Base-by-base conservation (phyloP, 1,140 invertebrate species). In the Brachionus koreanus region DNA sequence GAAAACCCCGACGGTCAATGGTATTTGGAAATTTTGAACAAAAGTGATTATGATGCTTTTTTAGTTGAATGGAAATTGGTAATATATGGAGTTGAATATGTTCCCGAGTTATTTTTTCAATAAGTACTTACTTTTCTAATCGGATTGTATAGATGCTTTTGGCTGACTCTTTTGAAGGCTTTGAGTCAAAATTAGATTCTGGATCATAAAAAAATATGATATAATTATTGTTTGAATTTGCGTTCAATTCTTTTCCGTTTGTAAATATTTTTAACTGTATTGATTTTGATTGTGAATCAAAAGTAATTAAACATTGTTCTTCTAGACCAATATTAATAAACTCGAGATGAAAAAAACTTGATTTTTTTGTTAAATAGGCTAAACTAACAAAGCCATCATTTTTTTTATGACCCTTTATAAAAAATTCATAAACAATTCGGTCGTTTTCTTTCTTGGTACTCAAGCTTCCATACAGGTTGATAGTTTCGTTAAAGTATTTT, bases 1-100 rank as follows among this genome's bases (percentile, higher is more conserved):
- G 95, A 97, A 88, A 87, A 91, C 84, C 91, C 93, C 3, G 85
- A 86, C 23, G 94, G 94, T 3, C 85, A 88, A 19, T 95, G 94
- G 94, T 90, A 84, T 1, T 85, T 94, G 63, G 94, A 96, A 89
- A 93, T 97, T 19, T 39, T 57, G n/a, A 57, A 77, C 33, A 57
- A 57, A n/a, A 43, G 52, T 37, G 37, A 43, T 46, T 25, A 25
- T 33, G 75, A 77, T 77, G 46, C 52, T 16, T 57, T 16, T 61
- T 42, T 61, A 7, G 16, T 5, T 19, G 52, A 77, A 57, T 61
- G 75, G 52, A 77, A 61, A 29, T 61, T 57, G 13, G 52, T 42
- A n/a, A 16, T 77, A 4, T 77, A 61, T 37, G 75, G 52, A 19
- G 49, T 61, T 61, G 46, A 57, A 37, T 19, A 19, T 39, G 33